A percentile compares a stretch with the other conserved stretches of the same genome.
phyloP scores from a whole-genome alignment of 2,797 vertebrate genomes.

The Acomys russatus region DNA sequence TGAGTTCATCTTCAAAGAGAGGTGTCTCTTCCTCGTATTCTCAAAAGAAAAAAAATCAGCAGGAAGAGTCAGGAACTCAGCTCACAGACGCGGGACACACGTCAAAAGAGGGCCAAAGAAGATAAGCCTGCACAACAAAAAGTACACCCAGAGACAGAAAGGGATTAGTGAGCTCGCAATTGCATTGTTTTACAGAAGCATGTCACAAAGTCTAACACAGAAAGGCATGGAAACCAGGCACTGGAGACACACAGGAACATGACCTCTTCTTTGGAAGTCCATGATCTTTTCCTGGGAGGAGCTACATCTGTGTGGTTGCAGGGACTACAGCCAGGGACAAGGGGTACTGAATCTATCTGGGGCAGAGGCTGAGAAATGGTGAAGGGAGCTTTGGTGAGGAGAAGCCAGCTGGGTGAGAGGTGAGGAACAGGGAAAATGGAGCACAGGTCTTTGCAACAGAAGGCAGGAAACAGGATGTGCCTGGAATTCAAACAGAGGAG shows the following conservation, averaged over 20 bases:
- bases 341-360: not conserved
- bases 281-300: not conserved
- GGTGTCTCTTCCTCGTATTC: conserved; percentile 50
- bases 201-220: not conserved
- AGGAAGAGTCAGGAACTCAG: conserved; percentile 66
- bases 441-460: not conserved
- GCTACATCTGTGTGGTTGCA: not conserved
- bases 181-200: not conserved
- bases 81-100: conserved; percentile 63
- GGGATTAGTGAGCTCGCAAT: not conserved
- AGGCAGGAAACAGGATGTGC: not conserved
- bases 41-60: conserved; percentile 20
- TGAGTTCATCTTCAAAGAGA: conserved; percentile 92
- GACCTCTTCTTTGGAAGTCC: not conserved
- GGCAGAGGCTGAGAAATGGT: not conserved
- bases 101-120: conserved; percentile 55
- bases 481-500: not conserved
- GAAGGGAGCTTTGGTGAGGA: not conserved
- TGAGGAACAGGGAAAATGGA: not conserved
- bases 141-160: conserved; percentile 64
- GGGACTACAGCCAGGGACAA: not conserved
- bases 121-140: conserved; percentile 62
- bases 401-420: not conserved
- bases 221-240: not conserved
- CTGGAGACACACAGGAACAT: not conserved